Evolutionary conservation across 2,888 invertebrate genomes (phyloP).

Genomic region (Perizoma flavofasciatum): DNA sequence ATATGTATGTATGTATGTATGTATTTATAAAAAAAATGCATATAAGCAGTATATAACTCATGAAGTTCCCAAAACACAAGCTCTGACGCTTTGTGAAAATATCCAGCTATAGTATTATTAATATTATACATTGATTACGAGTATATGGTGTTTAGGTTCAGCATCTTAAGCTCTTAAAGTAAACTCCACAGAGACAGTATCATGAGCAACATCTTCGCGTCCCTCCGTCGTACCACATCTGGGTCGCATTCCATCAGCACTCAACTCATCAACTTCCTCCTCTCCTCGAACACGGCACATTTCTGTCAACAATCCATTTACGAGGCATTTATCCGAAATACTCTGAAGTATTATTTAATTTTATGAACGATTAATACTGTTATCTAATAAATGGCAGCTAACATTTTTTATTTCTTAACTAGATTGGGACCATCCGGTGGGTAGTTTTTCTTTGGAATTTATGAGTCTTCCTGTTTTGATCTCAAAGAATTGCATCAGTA

Average conservation of each 20-base stretch:
- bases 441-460: constrained; percentile 13
- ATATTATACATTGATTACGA: no score
- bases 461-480: constrained; percentile 18
- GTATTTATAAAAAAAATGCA: no score
- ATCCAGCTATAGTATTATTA: background rate
- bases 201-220: constrained; percentile 25
- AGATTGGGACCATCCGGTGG: constrained; percentile 23
- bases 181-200: background rate
- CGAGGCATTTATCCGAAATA: constrained; percentile 52
- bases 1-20: no score
- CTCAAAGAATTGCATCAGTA: constrained; percentile 10
- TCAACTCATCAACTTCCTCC: constrained; percentile 61
- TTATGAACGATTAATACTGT: constrained; percentile 58
- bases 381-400: constrained; percentile 48
- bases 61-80: no score
- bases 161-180: no score
- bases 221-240: constrained; percentile 57
- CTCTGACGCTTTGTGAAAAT: no score
- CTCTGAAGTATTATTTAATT: constrained; percentile 65
- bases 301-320: constrained; percentile 60
- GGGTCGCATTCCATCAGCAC: constrained; percentile 62
- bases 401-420: constrained; percentile 26
- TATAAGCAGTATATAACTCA: no score
- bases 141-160: no score
- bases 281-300: constrained; percentile 58